phyloP scores from a whole-genome alignment of 2,113 vertebrate genomes.

The Parus major region DNA sequence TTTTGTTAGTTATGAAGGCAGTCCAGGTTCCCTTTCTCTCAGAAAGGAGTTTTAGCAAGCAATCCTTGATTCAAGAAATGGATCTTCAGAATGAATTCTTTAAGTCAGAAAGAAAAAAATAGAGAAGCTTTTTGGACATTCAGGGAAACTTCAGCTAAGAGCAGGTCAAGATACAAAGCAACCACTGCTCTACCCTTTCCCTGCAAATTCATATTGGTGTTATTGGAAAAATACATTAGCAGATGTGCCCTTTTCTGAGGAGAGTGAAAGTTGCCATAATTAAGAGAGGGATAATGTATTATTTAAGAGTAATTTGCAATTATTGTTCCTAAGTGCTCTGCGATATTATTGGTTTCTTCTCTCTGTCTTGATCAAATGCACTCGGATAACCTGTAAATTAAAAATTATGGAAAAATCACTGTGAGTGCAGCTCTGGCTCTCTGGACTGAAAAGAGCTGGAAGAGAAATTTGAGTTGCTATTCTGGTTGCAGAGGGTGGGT shows the following conservation, averaged over 20 bases:
- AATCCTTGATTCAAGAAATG: background rate
- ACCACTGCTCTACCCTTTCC: background rate
- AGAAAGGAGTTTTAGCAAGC: background rate
- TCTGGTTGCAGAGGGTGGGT: background rate
- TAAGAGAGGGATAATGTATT: constrained; percentile 35
- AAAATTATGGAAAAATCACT: background rate
- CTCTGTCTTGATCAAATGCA: constrained; percentile 39
- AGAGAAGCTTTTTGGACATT: background rate
- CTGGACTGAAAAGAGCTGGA: background rate
- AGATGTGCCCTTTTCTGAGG: background rate
- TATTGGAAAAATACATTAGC: constrained; percentile 41
- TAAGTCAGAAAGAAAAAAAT: background rate
- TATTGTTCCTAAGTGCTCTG: constrained; percentile 42
- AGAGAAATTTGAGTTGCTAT: background rate
- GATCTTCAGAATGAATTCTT: background rate
- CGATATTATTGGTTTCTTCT: background rate
- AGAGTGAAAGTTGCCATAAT: constrained; percentile 29
- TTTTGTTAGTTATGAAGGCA: background rate
- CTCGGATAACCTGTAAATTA: constrained; percentile 50
- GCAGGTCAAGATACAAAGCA: background rate
- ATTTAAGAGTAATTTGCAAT: constrained; percentile 61
- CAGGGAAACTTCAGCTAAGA: background rate
- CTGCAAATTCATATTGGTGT: constrained; percentile 16
- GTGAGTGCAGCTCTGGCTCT: background rate
- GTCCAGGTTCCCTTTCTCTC: background rate